These are phyloP conservation scores for Caenorhabditis elegans DNA, from an alignment of 1,140 invertebrate genomes.

Conservation along the genomic window WBcel235 BX284604.4:11289001-11289500, in stretches of 20 bases:
- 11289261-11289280: too few relatives aligned
- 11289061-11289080: conserved; percentile 14
- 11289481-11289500: conserved; percentile 1
- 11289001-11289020: too few relatives aligned
- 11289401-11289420: not conserved
- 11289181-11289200: conserved; percentile 30
- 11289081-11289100: conserved; percentile 7
- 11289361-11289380: conserved; percentile 63
- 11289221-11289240: not conserved
- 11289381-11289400: conserved; percentile 58
- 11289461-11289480: not conserved
- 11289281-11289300: conserved; percentile 14
- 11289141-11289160: conserved; percentile 19
- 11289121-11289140: not conserved
- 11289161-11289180: conserved; percentile 27
- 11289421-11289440: conserved; percentile 4
- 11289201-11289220: conserved; percentile 27
- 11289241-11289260: too few relatives aligned
- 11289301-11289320: conserved; percentile 58
- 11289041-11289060: conserved; percentile 8
- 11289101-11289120: conserved; percentile 12
- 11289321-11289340: conserved; percentile 65
- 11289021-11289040: not conserved
- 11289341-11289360: conserved; percentile 65
- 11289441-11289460: conserved; percentile 23